Conservation (phyloP, 2,113 vertebrate species). For the Halichoeres trimaculatus region DNA sequence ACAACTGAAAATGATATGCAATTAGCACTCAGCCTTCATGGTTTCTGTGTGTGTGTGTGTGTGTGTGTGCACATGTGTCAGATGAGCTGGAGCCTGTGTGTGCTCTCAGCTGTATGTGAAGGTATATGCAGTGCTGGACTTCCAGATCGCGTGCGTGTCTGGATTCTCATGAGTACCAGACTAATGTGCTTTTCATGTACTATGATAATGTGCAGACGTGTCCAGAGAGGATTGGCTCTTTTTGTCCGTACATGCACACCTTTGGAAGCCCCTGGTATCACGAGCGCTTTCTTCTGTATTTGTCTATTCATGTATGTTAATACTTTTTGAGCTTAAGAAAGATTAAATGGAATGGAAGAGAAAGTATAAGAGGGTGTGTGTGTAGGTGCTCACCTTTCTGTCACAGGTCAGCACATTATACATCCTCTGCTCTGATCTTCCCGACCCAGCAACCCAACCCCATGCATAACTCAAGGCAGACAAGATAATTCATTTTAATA, state of each 20-base stretch:
- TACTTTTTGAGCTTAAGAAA: background rate
- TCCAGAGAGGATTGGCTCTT: background rate
- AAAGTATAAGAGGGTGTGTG: background rate
- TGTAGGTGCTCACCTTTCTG: constrained; percentile 3
- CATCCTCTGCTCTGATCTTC: constrained; percentile 32
- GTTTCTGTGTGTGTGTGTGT: constrained; percentile 1
- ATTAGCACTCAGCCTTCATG: constrained; percentile 60
- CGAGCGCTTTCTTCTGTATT: constrained; percentile 3
- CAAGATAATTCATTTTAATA: constrained; percentile 51
- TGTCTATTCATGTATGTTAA: constrained; percentile 4
- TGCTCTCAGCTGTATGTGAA: background rate
- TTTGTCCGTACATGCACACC: background rate
- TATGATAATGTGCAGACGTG: constrained; percentile 11
- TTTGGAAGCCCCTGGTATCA: background rate
- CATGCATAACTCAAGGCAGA: constrained; percentile 30
- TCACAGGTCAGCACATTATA: constrained; percentile 50
- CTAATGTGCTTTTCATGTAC: constrained; percentile 56
- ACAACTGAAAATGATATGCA: constrained; percentile 72
- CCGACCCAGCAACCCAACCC: constrained; percentile 23
- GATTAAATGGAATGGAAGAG: constrained; percentile 22
- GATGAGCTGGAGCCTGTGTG: constrained; percentile 9
- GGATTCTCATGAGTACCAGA: background rate
- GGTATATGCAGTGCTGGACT: background rate
- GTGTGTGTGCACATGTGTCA: constrained; percentile 20
- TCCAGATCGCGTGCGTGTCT: background rate